Evolutionary conservation across 1,140 invertebrate genomes (phyloP), one percentile per base, ranked within the genome.

Genomic region (Pollicipes pollicipes): DNA sequence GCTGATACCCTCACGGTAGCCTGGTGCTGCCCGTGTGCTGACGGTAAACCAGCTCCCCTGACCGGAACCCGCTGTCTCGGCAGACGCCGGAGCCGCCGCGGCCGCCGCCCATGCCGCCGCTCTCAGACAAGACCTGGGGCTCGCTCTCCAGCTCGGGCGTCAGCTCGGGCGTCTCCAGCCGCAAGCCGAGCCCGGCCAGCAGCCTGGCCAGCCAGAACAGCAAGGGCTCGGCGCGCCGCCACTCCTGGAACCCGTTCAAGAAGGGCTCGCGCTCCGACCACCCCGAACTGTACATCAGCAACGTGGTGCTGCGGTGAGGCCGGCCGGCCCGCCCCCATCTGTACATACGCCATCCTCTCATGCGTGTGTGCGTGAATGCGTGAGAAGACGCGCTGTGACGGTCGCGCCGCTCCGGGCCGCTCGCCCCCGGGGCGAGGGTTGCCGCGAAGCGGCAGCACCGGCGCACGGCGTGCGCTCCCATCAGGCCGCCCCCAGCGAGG

Each of bases 241-340:
- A 85, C 45, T 84, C 85, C 2, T 87, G 86, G 86, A 88, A 87
- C 78, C 85, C 84, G 0, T 88, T 88, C 76, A 84, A 85, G 76
- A 81, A 83, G 70, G 82, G 83, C 24, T 78, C 78, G 4, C 75
- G 73, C 27, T 77, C 76, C 28, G 83, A 83, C 35, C 79, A 83
- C 66, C 82, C 83, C 68, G 84, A 82, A 69, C 64, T 75, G 30
- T 70, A 74, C 45, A 73, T 73, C 67, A 73, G 84, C 70, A 86
- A 85, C 75, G 83, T 86, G 69, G 85, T 86, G 73, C 77, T 85
- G 28, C 81, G 84, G 82, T 86, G 73, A 74, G 27, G 67, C n/a
- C 16, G 80, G 79, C 72, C 82, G 76, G 30, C 70, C 75, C 37
- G 58, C 76, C 58, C n/a, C 73, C 26, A 84, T 83, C 73, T 91